These are phyloP conservation scores for Gopherus evgoodei DNA, from an alignment of 2,113 vertebrate species.

Conservation along the genomic window DNA sequence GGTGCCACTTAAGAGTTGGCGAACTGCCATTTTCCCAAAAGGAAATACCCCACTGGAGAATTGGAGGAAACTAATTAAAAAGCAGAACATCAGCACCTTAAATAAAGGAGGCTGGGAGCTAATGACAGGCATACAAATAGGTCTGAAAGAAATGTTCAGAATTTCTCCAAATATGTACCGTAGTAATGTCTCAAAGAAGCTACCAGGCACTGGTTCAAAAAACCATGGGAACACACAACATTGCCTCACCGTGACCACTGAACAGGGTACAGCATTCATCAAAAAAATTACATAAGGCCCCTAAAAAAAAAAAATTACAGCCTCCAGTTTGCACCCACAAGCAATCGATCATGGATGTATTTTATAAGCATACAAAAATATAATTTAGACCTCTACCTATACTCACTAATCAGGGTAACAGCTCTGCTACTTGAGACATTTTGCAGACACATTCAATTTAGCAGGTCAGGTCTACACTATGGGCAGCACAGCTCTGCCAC, in stretches of 20 bases:
- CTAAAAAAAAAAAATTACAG: neutral
- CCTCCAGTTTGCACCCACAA: neutral
- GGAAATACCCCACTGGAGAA: neutral
- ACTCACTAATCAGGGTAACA: neutral
- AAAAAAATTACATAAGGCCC: neutral
- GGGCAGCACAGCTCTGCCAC: no score
- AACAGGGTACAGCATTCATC: neutral
- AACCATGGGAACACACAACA: neutral
- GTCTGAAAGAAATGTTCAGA: neutral
- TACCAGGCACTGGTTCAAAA: neutral
- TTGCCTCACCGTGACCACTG: neutral
- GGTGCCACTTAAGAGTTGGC: neutral
- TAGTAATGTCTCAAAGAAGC: neutral
- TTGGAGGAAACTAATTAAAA: accelerated
- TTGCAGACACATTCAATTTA: neutral
- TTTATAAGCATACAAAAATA: neutral
- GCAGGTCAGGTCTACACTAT: no score
- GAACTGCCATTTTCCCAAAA: neutral
- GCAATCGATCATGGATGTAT: neutral
- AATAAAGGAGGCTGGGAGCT: neutral
- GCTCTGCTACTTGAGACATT: neutral
- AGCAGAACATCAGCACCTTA: neutral
- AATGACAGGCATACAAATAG: accelerated
- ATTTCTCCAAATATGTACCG: accelerated
- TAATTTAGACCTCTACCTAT: neutral